Evolutionary conservation across 2,888 invertebrate genomes (phyloP).

Genomic region (Caenorhabditis wallacei): DNA sequence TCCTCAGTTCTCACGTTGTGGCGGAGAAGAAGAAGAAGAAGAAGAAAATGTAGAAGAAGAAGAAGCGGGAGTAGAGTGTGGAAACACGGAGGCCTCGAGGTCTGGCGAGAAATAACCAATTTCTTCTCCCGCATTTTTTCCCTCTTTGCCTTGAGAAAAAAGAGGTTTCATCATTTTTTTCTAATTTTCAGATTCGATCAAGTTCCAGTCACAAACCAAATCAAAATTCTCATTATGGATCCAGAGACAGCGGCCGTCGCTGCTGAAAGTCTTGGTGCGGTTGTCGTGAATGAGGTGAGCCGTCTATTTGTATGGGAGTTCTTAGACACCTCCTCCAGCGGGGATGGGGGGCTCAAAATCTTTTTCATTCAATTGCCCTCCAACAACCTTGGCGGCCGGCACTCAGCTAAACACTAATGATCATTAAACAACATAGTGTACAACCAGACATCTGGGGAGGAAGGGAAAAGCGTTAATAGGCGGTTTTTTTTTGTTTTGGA

Average conservation of each 20-base stretch:
- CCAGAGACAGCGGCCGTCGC: conserved; percentile 32
- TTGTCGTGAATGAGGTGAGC: conserved; percentile 13
- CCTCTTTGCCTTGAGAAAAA: conserved; percentile 31
- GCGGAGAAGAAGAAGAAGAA: conserved; percentile 7
- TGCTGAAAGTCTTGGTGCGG: conserved; percentile 26
- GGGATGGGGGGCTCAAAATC: conserved; percentile 7
- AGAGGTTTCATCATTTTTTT: conserved; percentile 8
- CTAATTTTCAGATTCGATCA: conserved; percentile 41
- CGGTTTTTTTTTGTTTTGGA: neutral
- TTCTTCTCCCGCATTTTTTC: conserved; percentile 34
- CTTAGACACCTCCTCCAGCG: neutral
- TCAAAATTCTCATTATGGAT: conserved; percentile 55
- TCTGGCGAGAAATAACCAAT: conserved; percentile 53
- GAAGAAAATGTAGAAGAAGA: neutral
- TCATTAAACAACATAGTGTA: conserved; percentile 55
- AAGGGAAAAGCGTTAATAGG: conserved; percentile 30
- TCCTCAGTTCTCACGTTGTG: conserved; percentile 59
- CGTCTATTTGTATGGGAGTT: neutral
- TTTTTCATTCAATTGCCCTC: conserved; percentile 37
- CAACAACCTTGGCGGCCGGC: conserved; percentile 24
- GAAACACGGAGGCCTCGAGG: conserved; percentile 52
- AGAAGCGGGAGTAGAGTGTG: conserved; percentile 14
- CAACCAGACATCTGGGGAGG: conserved; percentile 44
- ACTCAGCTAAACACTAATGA: conserved; percentile 54
- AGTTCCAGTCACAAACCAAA: conserved; percentile 40